Evolutionary conservation across 2,888 invertebrate species (phyloP).

Genomic region (Seira sanloemensis): DNA sequence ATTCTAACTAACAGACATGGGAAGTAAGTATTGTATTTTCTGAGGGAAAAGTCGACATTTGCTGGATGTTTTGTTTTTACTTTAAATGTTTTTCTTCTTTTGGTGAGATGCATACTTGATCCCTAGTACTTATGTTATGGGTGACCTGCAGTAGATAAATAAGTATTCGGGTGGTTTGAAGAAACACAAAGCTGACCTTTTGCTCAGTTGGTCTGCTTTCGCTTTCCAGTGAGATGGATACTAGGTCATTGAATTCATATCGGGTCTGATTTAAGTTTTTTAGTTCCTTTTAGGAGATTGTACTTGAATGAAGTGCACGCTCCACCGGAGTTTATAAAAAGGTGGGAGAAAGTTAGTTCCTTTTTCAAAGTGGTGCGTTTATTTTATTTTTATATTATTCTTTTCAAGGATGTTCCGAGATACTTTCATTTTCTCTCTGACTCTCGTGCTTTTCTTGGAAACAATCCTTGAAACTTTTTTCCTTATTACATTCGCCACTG

Average conservation of each 20-base stretch:
- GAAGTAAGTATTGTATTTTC: neutral
- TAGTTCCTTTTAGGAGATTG: neutral
- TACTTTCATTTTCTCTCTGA: neutral
- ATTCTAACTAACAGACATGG: too few species aligned
- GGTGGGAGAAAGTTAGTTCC: neutral
- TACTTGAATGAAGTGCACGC: neutral
- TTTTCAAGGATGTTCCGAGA: neutral
- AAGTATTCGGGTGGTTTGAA: constrained; percentile 47
- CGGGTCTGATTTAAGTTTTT: too few species aligned
- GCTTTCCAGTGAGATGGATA: constrained; percentile 6
- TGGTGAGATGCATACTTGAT: constrained; percentile 2
- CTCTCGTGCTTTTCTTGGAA: neutral
- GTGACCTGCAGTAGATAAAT: neutral
- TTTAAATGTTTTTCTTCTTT: neutral
- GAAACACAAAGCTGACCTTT: constrained; percentile 34
- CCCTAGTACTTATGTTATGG: neutral
- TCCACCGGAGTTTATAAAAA: neutral
- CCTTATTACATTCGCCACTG: neutral
- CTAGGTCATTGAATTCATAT: neutral
- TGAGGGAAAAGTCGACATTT: neutral
- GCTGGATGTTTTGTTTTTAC: neutral
- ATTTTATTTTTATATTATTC: neutral
- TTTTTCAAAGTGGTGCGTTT: neutral
- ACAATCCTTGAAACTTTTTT: neutral
- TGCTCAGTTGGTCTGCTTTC: constrained; percentile 38